These are phyloP conservation scores for Drosophila watanabei DNA, from an alignment of 1,140 invertebrate genomes.

Conservation along the genomic window DNA sequence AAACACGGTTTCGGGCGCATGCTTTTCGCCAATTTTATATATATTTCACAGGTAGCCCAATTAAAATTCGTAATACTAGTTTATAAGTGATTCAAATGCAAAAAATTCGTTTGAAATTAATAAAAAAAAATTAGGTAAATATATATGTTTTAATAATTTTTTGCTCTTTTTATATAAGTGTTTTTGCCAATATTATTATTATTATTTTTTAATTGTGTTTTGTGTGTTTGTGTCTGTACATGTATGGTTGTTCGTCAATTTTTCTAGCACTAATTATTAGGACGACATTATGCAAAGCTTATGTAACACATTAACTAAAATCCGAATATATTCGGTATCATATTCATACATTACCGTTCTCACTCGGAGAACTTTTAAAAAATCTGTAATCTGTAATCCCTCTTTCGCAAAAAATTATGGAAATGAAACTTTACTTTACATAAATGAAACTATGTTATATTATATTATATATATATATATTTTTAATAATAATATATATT, in stretches of 20 bases:
- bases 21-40: conserved; percentile 66
- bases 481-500: too few species aligned
- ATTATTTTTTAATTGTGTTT: conserved; percentile 5
- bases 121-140: conserved; percentile 50
- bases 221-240: conserved; percentile 26
- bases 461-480: too few species aligned
- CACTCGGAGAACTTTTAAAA: not conserved
- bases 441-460: too few species aligned
- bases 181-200: conserved; percentile 49
- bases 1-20: conserved; percentile 78
- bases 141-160: conserved; percentile 28
- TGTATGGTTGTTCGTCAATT: not conserved
- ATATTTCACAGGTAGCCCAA: conserved; percentile 35
- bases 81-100: conserved; percentile 31
- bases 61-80: conserved; percentile 10
- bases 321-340: not conserved
- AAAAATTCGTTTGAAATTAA: conserved; percentile 50
- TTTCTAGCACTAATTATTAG: not conserved
- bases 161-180: not conserved
- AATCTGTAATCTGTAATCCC: not conserved
- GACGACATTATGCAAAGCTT: not conserved
- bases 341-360: not conserved
- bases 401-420: not conserved
- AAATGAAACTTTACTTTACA: too few species aligned
- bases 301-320: not conserved